phyloP scores from a whole-genome alignment of 2,113 vertebrate genomes.

The Dasypus novemcinctus region DNA sequence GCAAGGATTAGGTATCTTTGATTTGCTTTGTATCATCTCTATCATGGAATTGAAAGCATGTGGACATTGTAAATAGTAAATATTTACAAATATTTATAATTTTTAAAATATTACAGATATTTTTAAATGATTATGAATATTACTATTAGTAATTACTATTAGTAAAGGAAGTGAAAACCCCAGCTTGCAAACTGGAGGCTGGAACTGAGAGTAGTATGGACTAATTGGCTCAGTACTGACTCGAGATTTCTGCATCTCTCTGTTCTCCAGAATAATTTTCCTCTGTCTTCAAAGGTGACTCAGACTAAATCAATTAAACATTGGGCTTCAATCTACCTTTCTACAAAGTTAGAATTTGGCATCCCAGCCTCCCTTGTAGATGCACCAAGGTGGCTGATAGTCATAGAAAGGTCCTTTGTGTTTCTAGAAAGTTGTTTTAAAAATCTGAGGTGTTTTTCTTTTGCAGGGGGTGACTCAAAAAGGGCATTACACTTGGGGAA shows the following conservation, averaged over 20 bases:
- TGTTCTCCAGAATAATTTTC: background rate
- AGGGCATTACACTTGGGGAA: background rate
- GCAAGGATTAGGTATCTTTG: background rate
- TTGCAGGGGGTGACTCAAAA: background rate
- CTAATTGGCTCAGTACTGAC: background rate
- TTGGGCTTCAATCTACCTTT: background rate
- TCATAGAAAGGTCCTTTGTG: background rate
- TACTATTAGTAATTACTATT: too few relatives aligned
- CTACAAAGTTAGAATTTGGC: background rate
- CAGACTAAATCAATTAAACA: background rate
- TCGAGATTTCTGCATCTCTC: background rate
- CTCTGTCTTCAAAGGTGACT: background rate
- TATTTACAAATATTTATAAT: too few relatives aligned
- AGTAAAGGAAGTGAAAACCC: too few relatives aligned
- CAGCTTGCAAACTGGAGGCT: background rate
- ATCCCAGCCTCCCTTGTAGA: background rate
- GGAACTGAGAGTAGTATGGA: too few relatives aligned
- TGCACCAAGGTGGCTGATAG: background rate
- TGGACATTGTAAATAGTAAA: background rate
- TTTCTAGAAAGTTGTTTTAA: constrained; percentile 28
- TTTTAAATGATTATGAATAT: too few relatives aligned
- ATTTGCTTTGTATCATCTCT: background rate
- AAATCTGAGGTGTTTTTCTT: background rate
- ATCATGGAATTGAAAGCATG: background rate
- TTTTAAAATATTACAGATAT: too few relatives aligned